A percentile compares a stretch with the other conserved stretches of the same genome.
phyloP scores from a whole-genome alignment of 2,888 invertebrate genomes.

The Rhimphoctona megacephalus region DNA sequence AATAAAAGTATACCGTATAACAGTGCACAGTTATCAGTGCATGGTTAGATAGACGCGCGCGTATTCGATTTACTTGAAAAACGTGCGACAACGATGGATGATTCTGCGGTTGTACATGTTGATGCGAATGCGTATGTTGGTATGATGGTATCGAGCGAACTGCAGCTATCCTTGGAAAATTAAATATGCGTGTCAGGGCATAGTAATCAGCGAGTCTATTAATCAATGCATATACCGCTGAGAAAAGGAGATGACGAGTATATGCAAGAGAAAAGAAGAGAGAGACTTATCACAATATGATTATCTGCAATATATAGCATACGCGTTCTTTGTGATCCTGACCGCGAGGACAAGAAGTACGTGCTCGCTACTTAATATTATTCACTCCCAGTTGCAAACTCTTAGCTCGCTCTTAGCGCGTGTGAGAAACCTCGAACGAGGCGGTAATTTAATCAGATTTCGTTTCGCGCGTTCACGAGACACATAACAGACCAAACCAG shows the following conservation, averaged over 20 bases:
- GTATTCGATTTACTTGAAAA: neutral
- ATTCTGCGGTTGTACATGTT: neutral
- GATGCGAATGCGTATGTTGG: neutral
- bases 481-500: no score
- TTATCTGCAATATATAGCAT: neutral
- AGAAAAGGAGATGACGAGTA: constrained; percentile 26
- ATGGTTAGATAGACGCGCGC: neutral
- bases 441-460: constrained; percentile 5
- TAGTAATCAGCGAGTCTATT: constrained; percentile 60
- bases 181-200: constrained; percentile 66
- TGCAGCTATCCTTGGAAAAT: constrained; percentile 58
- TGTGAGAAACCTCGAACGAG: constrained; percentile 12
- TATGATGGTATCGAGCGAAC: constrained; percentile 2
- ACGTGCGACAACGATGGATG: constrained; percentile 5
- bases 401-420: neutral
- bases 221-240: constrained; percentile 52
- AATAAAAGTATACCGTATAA: neutral
- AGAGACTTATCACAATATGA: constrained; percentile 20
- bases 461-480: neutral
- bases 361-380: constrained; percentile 17
- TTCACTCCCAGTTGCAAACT: neutral
- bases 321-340: constrained; percentile 42
- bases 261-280: constrained; percentile 11
- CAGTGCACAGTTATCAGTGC: constrained; percentile 25
- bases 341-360: constrained; percentile 52